Conservation (phyloP, 2,888 invertebrate species). For the Drosophila monieri region DNA sequence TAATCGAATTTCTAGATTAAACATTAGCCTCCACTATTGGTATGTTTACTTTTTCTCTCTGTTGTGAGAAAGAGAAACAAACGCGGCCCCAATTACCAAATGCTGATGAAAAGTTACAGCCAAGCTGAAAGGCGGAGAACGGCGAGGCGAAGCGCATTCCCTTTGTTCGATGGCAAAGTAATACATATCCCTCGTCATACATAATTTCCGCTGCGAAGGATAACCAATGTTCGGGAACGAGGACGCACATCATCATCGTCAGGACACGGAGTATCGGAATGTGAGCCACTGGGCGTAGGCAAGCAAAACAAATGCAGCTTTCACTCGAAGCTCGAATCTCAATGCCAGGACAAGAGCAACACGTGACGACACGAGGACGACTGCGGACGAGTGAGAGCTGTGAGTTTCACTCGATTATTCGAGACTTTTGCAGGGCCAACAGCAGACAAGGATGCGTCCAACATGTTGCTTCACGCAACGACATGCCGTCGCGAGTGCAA, state of each 20-base stretch:
- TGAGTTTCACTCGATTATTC: slow-evolving; percentile 56
- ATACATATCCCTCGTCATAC: slow-evolving; percentile 62
- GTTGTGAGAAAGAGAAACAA: slow-evolving; percentile 16
- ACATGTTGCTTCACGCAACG: slow-evolving; percentile 70
- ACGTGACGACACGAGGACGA: slow-evolving; percentile 60
- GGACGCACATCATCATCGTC: slow-evolving; percentile 41
- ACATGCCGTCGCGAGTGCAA: slow-evolving; percentile 16
- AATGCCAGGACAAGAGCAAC: slow-evolving; percentile 63
- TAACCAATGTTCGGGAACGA: slow-evolving; percentile 44
- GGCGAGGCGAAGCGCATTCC: slow-evolving; percentile 30
- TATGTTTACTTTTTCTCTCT: not conserved
- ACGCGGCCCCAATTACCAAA: slow-evolving; percentile 64
- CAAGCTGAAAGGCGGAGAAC: slow-evolving; percentile 28
- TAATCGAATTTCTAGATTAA: slow-evolving; percentile 4
- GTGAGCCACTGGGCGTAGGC: slow-evolving; percentile 35
- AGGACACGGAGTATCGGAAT: not conserved
- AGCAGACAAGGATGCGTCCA: slow-evolving; percentile 72
- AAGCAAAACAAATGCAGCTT: slow-evolving; percentile 70
- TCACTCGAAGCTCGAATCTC: slow-evolving; percentile 53
- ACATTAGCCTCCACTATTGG: not conserved
- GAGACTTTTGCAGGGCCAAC: slow-evolving; percentile 42
- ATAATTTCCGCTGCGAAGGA: slow-evolving; percentile 71
- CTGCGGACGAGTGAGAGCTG: slow-evolving; percentile 4
- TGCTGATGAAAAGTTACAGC: slow-evolving; percentile 60
- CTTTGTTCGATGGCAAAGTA: slow-evolving; percentile 54